phyloP scores from a whole-genome alignment of 2,888 invertebrate genomes.

The Scaptomyza reducta region DNA sequence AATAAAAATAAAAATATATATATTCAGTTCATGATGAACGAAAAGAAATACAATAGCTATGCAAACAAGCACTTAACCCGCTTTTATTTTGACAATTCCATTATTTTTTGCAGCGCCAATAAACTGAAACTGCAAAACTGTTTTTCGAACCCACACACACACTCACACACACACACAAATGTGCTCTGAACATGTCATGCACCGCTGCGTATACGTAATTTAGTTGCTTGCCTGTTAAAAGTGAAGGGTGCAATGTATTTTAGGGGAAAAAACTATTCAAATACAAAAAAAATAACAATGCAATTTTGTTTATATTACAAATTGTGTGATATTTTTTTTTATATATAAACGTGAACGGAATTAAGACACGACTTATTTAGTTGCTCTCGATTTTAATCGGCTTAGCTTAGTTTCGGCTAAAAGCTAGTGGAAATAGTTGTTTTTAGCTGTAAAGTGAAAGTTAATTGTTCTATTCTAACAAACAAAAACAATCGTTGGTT shows the following conservation, averaged over 20 bases:
- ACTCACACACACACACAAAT: constrained; percentile 14
- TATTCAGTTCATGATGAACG: constrained; percentile 24
- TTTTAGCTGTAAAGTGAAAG: not conserved
- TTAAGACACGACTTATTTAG: not conserved
- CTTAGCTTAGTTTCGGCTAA: not conserved
- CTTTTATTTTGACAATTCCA: constrained; percentile 76
- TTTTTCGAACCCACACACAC: constrained; percentile 47
- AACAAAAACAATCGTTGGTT: not conserved
- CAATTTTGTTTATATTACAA: constrained; percentile 22
- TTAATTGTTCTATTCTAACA: not conserved
- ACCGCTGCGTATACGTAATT: constrained; percentile 71
- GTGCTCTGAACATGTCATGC: constrained; percentile 40
- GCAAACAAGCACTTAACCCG: constrained; percentile 80
- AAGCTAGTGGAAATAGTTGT: not conserved
- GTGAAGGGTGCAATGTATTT: constrained; percentile 40
- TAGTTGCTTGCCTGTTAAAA: constrained; percentile 61
- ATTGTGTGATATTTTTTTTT: constrained; percentile 1
- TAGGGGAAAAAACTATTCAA: not conserved
- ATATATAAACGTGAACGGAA: constrained; percentile 1
- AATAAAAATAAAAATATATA: not conserved
- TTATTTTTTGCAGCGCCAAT: constrained; percentile 70
- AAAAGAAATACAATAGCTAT: constrained; percentile 51
- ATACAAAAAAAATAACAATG: constrained; percentile 8
- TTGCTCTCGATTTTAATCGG: constrained; percentile 10
- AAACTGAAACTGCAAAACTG: constrained; percentile 70